Evolutionary conservation across 2,113 vertebrate genomes (phyloP).

Genomic region (Pelecanus crispus): DNA sequence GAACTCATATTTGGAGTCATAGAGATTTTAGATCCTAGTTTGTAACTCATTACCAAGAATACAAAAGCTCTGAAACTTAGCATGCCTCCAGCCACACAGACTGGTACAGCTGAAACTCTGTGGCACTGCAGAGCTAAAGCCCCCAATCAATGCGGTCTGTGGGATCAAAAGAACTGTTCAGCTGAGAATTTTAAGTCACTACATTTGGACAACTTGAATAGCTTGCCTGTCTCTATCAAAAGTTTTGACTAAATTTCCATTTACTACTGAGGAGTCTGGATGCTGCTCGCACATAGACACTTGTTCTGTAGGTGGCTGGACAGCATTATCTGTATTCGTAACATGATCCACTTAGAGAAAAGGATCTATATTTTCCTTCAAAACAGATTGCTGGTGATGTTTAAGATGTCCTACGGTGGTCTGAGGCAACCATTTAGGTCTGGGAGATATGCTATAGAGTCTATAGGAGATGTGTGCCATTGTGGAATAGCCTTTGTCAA

Average conservation of each 20-base stretch:
- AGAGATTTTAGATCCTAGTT: background rate
- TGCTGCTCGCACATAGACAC: background rate
- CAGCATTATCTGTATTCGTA: background rate
- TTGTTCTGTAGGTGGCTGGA: background rate
- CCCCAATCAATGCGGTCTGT: background rate
- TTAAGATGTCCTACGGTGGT: background rate
- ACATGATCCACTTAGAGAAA: background rate
- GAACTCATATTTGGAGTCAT: background rate
- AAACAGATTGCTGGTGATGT: background rate
- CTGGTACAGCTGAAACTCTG: background rate
- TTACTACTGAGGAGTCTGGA: background rate
- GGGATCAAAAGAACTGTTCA: background rate
- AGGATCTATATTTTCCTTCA: background rate
- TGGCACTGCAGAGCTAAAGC: background rate
- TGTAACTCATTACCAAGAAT: background rate
- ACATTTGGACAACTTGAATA: background rate
- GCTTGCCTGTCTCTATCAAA: background rate
- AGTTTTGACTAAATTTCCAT: background rate
- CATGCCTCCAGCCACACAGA: background rate
- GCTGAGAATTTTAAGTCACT: background rate
- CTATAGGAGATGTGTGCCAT: background rate
- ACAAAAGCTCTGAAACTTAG: background rate
- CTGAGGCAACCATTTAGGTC: background rate
- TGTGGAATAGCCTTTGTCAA: background rate
- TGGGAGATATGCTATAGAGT: background rate